Base-by-base conservation (phyloP, 2,888 invertebrate genomes). In the Hyalella azteca region DNA sequence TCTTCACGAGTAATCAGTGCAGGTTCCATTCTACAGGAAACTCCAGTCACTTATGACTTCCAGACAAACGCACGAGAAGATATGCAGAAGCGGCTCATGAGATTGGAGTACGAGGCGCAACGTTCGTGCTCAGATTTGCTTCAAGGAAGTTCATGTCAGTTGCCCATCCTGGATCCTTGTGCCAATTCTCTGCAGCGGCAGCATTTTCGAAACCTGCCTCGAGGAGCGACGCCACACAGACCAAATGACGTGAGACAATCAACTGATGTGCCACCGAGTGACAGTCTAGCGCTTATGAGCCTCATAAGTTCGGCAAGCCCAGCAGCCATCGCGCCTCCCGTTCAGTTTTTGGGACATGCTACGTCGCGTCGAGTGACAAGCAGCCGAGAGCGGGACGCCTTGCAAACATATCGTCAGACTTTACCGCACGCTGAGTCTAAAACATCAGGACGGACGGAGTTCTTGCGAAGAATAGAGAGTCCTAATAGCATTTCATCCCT, bases 91-190 rank as follows among this genome's bases (percentile, higher is more conserved):
- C 66, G 66, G 29, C 66, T 66, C 66, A 66, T 66, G 36, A 32
- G 66, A 66, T 36, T 66, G 1, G 66, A 66, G 29, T 66, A 66
- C 66, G 66, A 66, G 36, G 66, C 66, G 9, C 66, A 66, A 66
- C 66, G 32, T 36, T 66, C 66, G 9, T 66, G 66, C 29, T 36
- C 66, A 7, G 66, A 66, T 29, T 66, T 66, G 66, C n/a, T 66
- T 32, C 66, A 66, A 66, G 32, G 36, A 4, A 39, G 36, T 29
- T 66, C 66, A 19, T 66, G 66, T 29, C 66, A 66, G 36, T 19
- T 66, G 66, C 66, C 66, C 19, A 66, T 66, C 66, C 36, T 66
- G 19, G 66, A 66, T 66, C 66, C 66, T 19, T 66, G 66, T 36
- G 32, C 66, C 36, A 66, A 15, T 36, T 36, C 66, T 29, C 66